These are phyloP conservation scores for Stomorhina lunata DNA, from an alignment of 2,888 invertebrate genomes.

Conservation along the genomic window DNA sequence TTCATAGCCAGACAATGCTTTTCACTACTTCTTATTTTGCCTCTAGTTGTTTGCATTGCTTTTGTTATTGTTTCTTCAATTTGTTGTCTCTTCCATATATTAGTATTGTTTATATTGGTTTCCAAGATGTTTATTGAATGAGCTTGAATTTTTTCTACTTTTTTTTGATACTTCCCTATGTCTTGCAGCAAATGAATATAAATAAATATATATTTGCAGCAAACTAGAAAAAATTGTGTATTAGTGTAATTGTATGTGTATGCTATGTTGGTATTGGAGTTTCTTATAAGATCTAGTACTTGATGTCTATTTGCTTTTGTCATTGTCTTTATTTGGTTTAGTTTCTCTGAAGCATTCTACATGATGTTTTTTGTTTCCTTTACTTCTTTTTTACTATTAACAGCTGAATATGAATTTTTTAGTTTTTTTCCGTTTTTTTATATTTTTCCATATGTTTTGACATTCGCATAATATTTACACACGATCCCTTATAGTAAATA, in stretches of 20 bases:
- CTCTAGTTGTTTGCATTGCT: background rate
- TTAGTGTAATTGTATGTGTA: background rate
- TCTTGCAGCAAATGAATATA: too few species aligned
- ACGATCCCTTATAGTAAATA: conserved; percentile 69
- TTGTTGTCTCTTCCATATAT: conserved; percentile 32
- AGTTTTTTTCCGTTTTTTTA: conserved; percentile 23
- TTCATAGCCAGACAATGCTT: conserved; percentile 2
- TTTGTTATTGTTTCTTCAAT: conserved; percentile 15
- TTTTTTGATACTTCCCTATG: conserved; percentile 1
- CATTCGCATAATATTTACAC: conserved; percentile 69
- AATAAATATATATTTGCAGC: background rate
- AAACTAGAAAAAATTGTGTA: background rate
- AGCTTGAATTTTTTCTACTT: background rate
- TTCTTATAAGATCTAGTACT: conserved; percentile 14
- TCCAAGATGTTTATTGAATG: conserved; percentile 44
- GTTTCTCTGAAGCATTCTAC: conserved; percentile 32
- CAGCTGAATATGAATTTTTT: conserved; percentile 52
- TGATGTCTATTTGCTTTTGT: conserved; percentile 59
- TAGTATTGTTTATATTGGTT: conserved; percentile 49
- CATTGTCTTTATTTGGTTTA: conserved; percentile 62
- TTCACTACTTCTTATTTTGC: background rate
- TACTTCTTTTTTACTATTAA: conserved; percentile 62
- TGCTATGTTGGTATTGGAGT: background rate
- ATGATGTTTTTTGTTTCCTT: conserved; percentile 18
- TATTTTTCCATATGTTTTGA: conserved; percentile 48